Percentiles rank a stretch among this genome's conserved stretches.
phyloP scores from a whole-genome alignment of 2,113 vertebrate species.

The Atrichornis clamosus region DNA sequence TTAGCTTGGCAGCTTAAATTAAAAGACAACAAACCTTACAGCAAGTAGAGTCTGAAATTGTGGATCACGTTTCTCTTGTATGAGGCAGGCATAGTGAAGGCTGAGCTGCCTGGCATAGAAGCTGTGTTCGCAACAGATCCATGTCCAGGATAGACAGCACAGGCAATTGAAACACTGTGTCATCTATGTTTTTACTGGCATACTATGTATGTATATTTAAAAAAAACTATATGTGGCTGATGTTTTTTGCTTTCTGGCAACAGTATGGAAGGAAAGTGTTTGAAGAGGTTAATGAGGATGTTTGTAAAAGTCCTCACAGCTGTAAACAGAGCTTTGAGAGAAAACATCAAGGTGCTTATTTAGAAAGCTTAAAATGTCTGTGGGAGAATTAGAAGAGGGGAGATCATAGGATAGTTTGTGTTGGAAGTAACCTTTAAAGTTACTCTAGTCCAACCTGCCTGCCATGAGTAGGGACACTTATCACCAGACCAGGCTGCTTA shows the following conservation, averaged over 20 bases:
- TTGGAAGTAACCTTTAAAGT: background rate
- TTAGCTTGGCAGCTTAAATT: background rate
- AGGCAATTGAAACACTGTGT: background rate
- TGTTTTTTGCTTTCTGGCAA: background rate
- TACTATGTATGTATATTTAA: fast-evolving
- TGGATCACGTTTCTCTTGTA: background rate
- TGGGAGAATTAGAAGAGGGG: background rate
- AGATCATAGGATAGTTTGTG: background rate
- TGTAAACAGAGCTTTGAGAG: background rate
- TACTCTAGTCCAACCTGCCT: background rate
- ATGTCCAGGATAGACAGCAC: fast-evolving
- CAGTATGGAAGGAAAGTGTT: background rate
- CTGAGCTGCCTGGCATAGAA: background rate
- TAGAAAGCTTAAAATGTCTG: background rate
- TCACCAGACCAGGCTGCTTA: background rate
- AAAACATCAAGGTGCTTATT: background rate
- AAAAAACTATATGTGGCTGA: background rate
- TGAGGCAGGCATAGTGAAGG: background rate
- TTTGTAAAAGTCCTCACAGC: background rate
- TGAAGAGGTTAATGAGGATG: background rate
- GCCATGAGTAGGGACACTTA: background rate
- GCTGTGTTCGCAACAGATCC: background rate
- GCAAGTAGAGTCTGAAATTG: fast-evolving
- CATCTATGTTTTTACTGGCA: fast-evolving
- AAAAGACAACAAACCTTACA: background rate